Evolutionary conservation across 1,140 invertebrate genomes (phyloP).

Genomic region (Propsilocerus akamusi): DNA sequence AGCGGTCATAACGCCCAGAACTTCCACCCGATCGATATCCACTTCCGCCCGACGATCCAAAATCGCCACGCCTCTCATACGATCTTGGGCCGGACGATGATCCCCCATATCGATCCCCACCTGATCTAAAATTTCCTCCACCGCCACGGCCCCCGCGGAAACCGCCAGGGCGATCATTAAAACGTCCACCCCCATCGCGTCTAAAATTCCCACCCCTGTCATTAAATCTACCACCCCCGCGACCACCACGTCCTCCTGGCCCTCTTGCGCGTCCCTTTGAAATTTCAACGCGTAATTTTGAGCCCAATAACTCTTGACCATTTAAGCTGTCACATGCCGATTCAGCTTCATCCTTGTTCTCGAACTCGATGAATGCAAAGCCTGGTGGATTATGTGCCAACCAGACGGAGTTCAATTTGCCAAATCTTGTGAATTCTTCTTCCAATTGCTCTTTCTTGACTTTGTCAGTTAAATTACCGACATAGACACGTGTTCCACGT

Average conservation of each 20-base stretch:
- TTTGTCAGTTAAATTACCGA: conserved; percentile 61
- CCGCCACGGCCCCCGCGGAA: conserved; percentile 22
- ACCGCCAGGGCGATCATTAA: conserved; percentile 19
- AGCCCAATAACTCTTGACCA: conserved; percentile 63
- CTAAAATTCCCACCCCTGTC: conserved; percentile 21
- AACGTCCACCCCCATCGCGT: conserved; percentile 24
- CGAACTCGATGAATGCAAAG: conserved; percentile 98
- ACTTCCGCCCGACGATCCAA: conserved; percentile 28
- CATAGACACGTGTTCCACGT: conserved; percentile 59
- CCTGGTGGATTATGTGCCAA: conserved; percentile 87
- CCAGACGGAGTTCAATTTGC: conserved; percentile 63
- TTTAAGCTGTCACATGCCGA: conserved; percentile 83
- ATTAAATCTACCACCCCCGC: conserved; percentile 30
- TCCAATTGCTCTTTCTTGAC: conserved; percentile 80
- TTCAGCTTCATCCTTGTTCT: conserved; percentile 85
- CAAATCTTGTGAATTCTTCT: conserved; percentile 71
- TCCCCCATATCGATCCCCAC: conserved; percentile 7
- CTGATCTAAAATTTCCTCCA: conserved; percentile 21
- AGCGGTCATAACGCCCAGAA: conserved; percentile 26
- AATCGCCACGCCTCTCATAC: conserved; percentile 24
- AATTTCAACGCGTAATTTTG: conserved; percentile 65
- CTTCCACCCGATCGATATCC: conserved; percentile 25
- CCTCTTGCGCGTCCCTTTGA: conserved; percentile 50
- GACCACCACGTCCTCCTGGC: conserved; percentile 23
- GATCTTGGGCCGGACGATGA: conserved; percentile 23